Evolutionary conservation across 2,888 invertebrate genomes (phyloP).

Genomic region (Odontocerum albicorne): DNA sequence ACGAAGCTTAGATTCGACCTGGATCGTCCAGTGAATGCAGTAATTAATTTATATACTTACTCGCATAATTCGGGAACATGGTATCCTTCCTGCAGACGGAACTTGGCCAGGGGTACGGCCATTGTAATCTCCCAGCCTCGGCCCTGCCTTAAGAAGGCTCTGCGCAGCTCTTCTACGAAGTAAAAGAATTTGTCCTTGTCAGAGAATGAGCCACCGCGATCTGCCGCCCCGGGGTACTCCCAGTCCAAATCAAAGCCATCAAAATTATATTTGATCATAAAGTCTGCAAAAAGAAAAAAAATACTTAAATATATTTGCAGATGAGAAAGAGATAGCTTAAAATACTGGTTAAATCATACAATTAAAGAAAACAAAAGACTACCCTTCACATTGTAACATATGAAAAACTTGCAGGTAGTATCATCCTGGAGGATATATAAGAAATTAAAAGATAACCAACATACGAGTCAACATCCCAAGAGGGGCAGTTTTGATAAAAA

Average conservation of each 20-base stretch:
- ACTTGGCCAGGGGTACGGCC: constrained; percentile 86
- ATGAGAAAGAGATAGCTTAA: not conserved
- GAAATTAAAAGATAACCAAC: too few relatives aligned
- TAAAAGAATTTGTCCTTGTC: constrained; percentile 83
- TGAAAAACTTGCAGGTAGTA: too few relatives aligned
- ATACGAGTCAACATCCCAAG: too few relatives aligned
- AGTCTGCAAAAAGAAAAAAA: constrained; percentile 52
- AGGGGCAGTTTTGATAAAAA: too few relatives aligned
- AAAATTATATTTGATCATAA: constrained; percentile 75
- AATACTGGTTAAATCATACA: not conserved
- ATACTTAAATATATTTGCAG: not conserved
- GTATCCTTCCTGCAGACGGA: constrained; percentile 85
- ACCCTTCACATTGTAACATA: too few relatives aligned
- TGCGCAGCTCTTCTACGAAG: constrained; percentile 77
- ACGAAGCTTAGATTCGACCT: too few relatives aligned
- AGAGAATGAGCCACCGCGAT: constrained; percentile 79
- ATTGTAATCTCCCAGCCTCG: constrained; percentile 87
- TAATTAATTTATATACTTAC: too few relatives aligned
- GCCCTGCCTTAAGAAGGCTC: constrained; percentile 74
- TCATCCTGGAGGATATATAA: too few relatives aligned
- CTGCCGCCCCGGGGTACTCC: constrained; percentile 89
- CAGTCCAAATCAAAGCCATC: constrained; percentile 88
- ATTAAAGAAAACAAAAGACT: not conserved
- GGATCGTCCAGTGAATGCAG: too few relatives aligned
- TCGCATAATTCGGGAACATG: constrained; percentile 87